phyloP scores from a whole-genome alignment of 2,797 vertebrate species.

The Nyctalus aviator region DNA sequence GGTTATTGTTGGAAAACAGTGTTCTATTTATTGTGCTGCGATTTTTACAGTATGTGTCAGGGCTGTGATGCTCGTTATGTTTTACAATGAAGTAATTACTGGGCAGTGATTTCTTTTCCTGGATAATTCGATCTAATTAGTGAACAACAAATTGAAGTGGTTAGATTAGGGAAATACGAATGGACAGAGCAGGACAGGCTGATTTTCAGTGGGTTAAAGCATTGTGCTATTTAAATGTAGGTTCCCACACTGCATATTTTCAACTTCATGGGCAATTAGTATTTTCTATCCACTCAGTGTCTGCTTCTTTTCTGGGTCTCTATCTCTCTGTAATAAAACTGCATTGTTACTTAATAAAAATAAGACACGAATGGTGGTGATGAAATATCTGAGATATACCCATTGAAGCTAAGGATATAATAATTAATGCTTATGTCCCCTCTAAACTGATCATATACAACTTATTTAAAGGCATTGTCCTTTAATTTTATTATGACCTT shows the following conservation, averaged over 20 bases:
- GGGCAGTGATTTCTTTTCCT: slow-evolving; percentile 86
- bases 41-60: slow-evolving; percentile 88
- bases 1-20: slow-evolving; percentile 89
- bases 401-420: neutral
- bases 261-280: slow-evolving; percentile 72
- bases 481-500: slow-evolving; percentile 44
- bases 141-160: slow-evolving; percentile 86
- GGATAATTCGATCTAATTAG: slow-evolving; percentile 87
- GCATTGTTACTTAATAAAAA: slow-evolving; percentile 35
- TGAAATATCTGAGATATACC: neutral
- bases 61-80: slow-evolving; percentile 86
- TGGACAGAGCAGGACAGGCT: slow-evolving; percentile 56
- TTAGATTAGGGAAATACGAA: slow-evolving; percentile 80
- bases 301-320: neutral
- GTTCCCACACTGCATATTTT: slow-evolving; percentile 61
- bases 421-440: neutral
- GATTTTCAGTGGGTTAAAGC: slow-evolving; percentile 55
- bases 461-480: slow-evolving; percentile 40
- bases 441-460: slow-evolving; percentile 29
- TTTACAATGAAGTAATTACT: slow-evolving; percentile 90
- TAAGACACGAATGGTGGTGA: neutral
- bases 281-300: slow-evolving; percentile 65
- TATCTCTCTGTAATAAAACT: neutral
- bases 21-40: slow-evolving; percentile 88
- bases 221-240: slow-evolving; percentile 68